Percentiles rank a stretch among this genome's conserved stretches.
Conservation (phyloP, 2,888 invertebrate genomes). For the Cecidostiba fungosa region DNA sequence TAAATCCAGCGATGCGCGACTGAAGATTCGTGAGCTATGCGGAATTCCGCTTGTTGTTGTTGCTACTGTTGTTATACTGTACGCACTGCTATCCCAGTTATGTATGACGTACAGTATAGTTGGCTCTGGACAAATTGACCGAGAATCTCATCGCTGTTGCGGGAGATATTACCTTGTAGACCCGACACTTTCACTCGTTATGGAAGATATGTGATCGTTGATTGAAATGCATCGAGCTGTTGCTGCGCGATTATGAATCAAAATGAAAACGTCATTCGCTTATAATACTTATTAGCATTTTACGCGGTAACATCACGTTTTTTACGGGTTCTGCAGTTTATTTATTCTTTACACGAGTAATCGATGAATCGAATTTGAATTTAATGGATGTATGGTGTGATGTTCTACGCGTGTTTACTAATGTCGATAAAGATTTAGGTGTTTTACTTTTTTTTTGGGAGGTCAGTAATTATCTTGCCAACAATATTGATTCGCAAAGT, state of each 20-base stretch:
- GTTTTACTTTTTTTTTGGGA: neutral
- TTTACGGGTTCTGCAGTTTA: no score
- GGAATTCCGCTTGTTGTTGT: neutral
- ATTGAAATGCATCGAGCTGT: neutral
- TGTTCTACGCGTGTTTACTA: no score
- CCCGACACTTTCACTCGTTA: neutral
- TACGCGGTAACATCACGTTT: no score
- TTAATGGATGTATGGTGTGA: no score
- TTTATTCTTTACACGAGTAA: no score
- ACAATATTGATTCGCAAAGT: neutral
- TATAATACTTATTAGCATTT: no score
- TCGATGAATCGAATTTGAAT: no score
- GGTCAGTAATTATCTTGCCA: neutral
- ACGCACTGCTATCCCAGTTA: neutral
- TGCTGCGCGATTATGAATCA: neutral
- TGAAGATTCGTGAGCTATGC: constrained; percentile 18
- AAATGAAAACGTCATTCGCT: neutral
- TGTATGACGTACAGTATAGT: neutral
- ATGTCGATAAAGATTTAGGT: neutral
- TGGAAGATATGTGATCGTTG: neutral
- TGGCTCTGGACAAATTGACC: constrained; percentile 2
- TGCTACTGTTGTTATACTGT: neutral
- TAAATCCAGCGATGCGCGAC: constrained; percentile 35
- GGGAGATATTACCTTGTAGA: neutral
- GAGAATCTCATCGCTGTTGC: neutral